Percentiles rank a stretch among this genome's conserved stretches.
Evolutionary conservation across 2,888 invertebrate genomes (phyloP).

Genomic region (Anaspis maculata): DNA sequence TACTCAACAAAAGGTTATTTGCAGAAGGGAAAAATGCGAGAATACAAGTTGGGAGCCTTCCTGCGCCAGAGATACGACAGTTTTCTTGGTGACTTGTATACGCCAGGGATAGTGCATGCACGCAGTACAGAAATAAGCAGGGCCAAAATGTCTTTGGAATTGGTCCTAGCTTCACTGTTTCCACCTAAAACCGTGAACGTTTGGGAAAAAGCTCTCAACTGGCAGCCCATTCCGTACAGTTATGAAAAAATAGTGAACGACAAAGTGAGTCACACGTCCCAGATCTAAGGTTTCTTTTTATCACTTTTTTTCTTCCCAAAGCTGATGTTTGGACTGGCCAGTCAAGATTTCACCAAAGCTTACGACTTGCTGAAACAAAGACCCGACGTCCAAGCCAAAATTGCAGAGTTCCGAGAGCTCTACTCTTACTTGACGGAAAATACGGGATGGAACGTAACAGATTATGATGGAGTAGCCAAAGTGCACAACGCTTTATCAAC

Average conservation of each 20-base stretch:
- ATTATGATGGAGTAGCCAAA: too few species aligned
- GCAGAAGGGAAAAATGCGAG: slow-evolving; percentile 49
- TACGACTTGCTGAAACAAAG: slow-evolving; percentile 28
- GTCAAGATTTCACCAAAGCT: slow-evolving; percentile 9
- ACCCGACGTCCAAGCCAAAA: slow-evolving; percentile 30
- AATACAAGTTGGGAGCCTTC: slow-evolving; percentile 55
- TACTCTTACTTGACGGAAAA: slow-evolving; percentile 42
- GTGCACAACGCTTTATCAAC: too few species aligned
- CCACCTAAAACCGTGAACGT: slow-evolving; percentile 49
- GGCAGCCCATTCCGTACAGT: slow-evolving; percentile 31
- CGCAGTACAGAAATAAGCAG: slow-evolving; percentile 59
- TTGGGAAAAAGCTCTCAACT: slow-evolving; percentile 44
- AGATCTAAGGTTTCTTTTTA: slow-evolving; percentile 1
- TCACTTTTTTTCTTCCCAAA: slow-evolving; percentile 2
- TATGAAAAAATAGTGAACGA: slow-evolving; percentile 18
- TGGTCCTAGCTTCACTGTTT: slow-evolving; percentile 59
- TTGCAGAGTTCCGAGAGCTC: slow-evolving; percentile 41
- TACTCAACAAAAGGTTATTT: slow-evolving; percentile 4
- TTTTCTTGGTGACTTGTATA: slow-evolving; percentile 51
- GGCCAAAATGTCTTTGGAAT: slow-evolving; percentile 62
- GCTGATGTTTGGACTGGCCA: slow-evolving; percentile 18
- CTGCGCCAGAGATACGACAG: slow-evolving; percentile 51
- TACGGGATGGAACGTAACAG: slow-evolving; percentile 43
- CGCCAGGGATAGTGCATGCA: slow-evolving; percentile 46
- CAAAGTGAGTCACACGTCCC: slow-evolving; percentile 14